phyloP scores from a whole-genome alignment of 2,113 vertebrate genomes.

The Tilapia sparmanii region DNA sequence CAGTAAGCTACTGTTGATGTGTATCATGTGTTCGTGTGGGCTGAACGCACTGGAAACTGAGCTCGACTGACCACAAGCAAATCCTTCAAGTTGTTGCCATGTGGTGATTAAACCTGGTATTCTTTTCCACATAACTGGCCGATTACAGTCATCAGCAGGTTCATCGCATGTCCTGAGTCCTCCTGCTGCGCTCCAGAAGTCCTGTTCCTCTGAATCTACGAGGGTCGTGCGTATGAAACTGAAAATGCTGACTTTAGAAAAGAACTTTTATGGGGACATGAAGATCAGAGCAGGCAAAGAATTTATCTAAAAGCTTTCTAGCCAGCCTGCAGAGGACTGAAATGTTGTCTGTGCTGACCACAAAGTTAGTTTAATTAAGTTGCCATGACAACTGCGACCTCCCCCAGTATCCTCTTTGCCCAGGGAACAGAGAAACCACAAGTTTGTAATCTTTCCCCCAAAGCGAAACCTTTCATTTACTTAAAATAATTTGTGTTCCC shows the following conservation, averaged over 20 bases:
- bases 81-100: neutral
- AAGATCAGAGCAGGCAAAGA: neutral
- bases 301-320: neutral
- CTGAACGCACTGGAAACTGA: neutral
- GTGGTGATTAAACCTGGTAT: neutral
- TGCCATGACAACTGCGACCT: neutral
- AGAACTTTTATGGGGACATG: neutral
- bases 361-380: neutral
- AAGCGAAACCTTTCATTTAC: neutral
- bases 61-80: neutral
- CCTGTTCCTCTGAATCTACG: neutral
- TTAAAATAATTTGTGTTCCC: neutral
- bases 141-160: neutral
- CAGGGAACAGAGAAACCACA: neutral
- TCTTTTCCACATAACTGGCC: constrained; percentile 15
- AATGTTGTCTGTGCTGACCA: neutral
- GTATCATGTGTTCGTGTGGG: neutral
- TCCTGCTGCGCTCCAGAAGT: neutral
- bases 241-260: neutral
- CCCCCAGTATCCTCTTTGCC: neutral
- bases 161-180: neutral
- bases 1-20: neutral
- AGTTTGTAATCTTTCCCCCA: neutral
- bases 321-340: neutral
- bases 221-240: neutral